Base-by-base conservation (phyloP, 2,888 invertebrate genomes). In the Lamellibrachia columna region DNA sequence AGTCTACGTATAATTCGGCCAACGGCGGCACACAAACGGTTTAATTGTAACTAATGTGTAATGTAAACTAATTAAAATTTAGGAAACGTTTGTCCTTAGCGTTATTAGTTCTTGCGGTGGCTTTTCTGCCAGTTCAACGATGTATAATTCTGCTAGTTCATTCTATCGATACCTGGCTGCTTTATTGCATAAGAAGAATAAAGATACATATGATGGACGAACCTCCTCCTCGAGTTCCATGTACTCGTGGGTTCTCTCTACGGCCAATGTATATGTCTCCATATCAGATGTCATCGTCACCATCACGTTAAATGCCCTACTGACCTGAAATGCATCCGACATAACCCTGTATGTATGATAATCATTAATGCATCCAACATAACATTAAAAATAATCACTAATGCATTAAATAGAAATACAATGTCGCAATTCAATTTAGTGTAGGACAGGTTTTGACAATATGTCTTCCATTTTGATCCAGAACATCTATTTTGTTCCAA, bases 241-340 rank as follows among this genome's bases (percentile, higher is more conserved):
- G 96, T 99, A 99, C 96, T 99, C 99, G 96, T 99, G 98, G 95
- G 99, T 98, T 96, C 99, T 98, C 97, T 99, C 99, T 0, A 99
- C 99, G 2, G 99, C 98, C 0, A 99, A 99, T 95, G 99, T 99
- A 96, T 99, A 99, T 0, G 99, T 99, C 97, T 99, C 99, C 91
- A 99, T 98, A 96, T 99, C 99, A 8, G 98, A 98, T 0, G 98
- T 98, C 98, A 99, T 99, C 94, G 99, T 97, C 53, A 99, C 99
- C 95, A 99, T 97, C 98, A 99, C 99, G 97, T 99, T 99, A 15
- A 75, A 75, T 22, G 75, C 15, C n/a, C 15, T n/a, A 15, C 15
- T 75, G 22, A 75, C 75, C 75, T 75, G 75, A 75, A 75, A 58
- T 58, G 58, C 58, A 58, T 15, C 7, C 58, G 15, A 11, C 2